These are phyloP conservation scores for Machimus atricapillus DNA, from an alignment of 2,888 invertebrate species.

Conservation along the genomic window DNA sequence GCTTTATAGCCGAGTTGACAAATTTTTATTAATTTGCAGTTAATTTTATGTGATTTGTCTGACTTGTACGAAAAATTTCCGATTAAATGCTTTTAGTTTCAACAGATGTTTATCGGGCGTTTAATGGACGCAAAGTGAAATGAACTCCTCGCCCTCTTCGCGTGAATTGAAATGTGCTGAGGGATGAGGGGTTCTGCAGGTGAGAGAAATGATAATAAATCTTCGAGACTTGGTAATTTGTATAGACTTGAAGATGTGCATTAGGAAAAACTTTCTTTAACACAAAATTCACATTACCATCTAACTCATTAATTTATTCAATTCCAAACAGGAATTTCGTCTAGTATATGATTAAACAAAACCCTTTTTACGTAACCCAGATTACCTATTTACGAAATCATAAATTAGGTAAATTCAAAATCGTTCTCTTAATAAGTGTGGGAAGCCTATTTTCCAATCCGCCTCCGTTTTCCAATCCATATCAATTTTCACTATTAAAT, in stretches of 20 bases:
- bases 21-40: constrained; percentile 43
- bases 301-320: background rate
- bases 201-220: background rate
- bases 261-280: background rate
- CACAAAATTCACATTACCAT: background rate
- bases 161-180: background rate
- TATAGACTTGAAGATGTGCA: background rate
- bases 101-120: constrained; percentile 34
- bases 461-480: background rate
- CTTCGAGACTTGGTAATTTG: background rate
- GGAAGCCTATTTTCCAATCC: background rate
- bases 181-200: no score
- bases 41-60: constrained; percentile 42
- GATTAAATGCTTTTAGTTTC: constrained; percentile 42
- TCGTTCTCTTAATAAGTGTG: background rate
- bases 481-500: background rate
- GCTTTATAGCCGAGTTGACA: constrained; percentile 25
- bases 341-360: background rate
- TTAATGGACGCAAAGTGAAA: constrained; percentile 27
- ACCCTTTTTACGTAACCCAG: background rate
- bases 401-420: background rate
- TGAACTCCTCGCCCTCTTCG: background rate
- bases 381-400: background rate
- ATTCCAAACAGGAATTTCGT: background rate
- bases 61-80: background rate